These are phyloP conservation scores for Dryadula phaetusa DNA, from an alignment of 2,888 invertebrate species.

Conservation along the genomic window DNA sequence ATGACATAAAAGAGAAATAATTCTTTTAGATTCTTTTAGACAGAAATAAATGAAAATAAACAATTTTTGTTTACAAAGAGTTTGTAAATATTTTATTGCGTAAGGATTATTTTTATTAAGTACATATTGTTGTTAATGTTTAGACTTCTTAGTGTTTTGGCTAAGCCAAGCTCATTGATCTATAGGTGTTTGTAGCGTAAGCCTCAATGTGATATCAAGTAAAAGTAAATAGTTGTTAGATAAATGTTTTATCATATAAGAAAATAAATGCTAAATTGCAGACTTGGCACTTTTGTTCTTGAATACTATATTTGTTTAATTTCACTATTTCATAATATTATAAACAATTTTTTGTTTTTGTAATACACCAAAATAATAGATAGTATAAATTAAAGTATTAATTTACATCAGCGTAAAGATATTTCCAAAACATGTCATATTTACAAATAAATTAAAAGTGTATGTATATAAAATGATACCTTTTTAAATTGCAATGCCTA, in stretches of 20 bases:
- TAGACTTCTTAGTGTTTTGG: slow-evolving; percentile 35
- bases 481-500: neutral
- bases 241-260: slow-evolving; percentile 26
- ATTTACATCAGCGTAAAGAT: too few species aligned
- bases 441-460: neutral
- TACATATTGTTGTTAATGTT: slow-evolving; percentile 33
- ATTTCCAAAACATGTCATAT: too few species aligned
- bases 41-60: neutral
- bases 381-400: too few species aligned
- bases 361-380: too few species aligned
- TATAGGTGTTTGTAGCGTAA: slow-evolving; percentile 57
- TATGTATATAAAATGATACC: slow-evolving; percentile 1
- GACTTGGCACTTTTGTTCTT: slow-evolving; percentile 12
- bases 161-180: slow-evolving; percentile 53
- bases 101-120: neutral
- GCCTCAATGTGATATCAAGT: slow-evolving; percentile 69
- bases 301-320: neutral
- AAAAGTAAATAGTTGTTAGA: slow-evolving; percentile 48
- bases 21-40: too few species aligned
- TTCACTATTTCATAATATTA: neutral
- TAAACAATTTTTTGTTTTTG: neutral
- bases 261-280: slow-evolving; percentile 7
- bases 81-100: slow-evolving; percentile 7
- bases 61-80: neutral
- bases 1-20: too few species aligned